Evolutionary conservation across 2,113 vertebrate species (phyloP), one percentile per base, ranked within the genome.

Genomic region (Chrysochloris asiatica): DNA sequence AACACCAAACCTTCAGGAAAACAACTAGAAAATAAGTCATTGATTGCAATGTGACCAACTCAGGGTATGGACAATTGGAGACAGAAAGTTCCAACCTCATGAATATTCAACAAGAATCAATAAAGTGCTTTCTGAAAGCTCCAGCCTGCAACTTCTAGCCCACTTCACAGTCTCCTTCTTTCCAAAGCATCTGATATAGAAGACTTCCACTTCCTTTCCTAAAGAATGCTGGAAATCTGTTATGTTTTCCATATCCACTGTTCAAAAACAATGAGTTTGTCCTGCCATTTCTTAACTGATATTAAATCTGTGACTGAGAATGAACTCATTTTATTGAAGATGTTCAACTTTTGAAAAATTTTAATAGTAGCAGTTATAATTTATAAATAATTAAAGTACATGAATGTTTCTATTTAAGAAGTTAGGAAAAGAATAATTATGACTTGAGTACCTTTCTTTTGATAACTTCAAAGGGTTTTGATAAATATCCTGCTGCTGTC

Each of bases 21-120:
- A 90, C 41, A 71, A 92, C 47, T 26, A 76, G 65, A 80, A 80
- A n/a, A n/a, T n/a, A n/a, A 95, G 54, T 36, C 30, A 87, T 16
- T 33, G 81, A 50, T 24, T 89, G n/a, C 54, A 69, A 14, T 6
- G 38, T 78, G 10, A 54, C 84, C 69, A 47, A 54, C 93, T 94
- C 69, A 90, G 89, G 48, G 11, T 89, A 86, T 76, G 87, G 81
- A 95, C 33, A 89, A 89, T 94, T 94, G 93, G 56, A 95, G 77
- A 61, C 0, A 0, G 85, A 96, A 95, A 96, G 91, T 85, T 94
- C 95, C 41, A 93, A 90, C 69, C 19, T 81, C 90, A 96, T 84
- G 86, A 88, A 93, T 95, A 95, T 95, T 86, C 72, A 93, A 94
- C 91, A 90, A 77, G 69, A 92, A 93, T 91, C 79, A 86, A 77